Evolutionary conservation across 2,888 invertebrate genomes (phyloP).

Genomic region (Sphinx pinastri): DNA sequence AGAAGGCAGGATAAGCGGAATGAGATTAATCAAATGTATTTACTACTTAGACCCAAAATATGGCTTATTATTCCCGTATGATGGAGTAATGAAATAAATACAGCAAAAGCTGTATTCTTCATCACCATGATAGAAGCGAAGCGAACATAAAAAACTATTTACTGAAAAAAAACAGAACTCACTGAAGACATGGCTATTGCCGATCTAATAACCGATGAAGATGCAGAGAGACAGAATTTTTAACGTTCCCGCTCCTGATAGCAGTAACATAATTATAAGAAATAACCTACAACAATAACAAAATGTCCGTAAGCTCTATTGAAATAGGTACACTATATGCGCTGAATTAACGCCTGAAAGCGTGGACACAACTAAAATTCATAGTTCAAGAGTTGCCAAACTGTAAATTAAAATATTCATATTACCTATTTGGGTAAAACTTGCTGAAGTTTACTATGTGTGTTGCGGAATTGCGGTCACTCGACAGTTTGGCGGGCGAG

Average conservation of each 20-base stretch:
- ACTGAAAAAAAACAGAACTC: conserved; percentile 33
- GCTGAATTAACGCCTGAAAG: neutral
- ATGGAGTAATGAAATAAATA: neutral
- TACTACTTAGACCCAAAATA: too few species aligned
- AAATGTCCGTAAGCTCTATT: conserved; percentile 10
- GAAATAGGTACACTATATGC: neutral
- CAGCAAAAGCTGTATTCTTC: conserved; percentile 2
- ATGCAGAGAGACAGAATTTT: conserved; percentile 22
- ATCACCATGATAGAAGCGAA: conserved; percentile 23
- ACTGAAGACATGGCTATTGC: conserved; percentile 38
- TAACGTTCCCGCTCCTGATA: conserved; percentile 26
- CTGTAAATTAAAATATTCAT: neutral
- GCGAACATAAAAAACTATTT: neutral
- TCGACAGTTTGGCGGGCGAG: conserved; percentile 20
- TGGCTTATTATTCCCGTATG: neutral
- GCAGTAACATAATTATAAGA: conserved; percentile 27
- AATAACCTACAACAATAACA: conserved; percentile 30
- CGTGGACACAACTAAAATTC: neutral
- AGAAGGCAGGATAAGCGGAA: too few species aligned
- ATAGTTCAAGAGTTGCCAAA: neutral
- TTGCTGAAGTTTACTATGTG: neutral
- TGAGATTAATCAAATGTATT: too few species aligned
- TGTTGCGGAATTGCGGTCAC: conserved; percentile 10
- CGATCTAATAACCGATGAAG: conserved; percentile 22
- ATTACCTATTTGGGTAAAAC: neutral